phyloP scores from a whole-genome alignment of 2,113 vertebrate genomes.

The human region DNA sequence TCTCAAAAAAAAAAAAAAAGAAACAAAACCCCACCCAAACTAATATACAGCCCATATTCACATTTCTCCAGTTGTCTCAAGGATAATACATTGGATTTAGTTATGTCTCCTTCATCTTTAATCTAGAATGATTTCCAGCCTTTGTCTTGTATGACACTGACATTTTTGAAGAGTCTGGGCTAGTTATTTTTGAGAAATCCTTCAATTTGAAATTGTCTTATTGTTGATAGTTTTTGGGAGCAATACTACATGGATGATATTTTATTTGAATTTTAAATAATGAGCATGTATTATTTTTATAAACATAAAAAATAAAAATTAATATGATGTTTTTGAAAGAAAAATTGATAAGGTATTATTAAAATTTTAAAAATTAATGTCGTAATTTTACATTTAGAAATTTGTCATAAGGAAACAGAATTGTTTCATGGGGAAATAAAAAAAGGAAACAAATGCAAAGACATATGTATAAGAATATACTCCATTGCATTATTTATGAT shows the following conservation, averaged over 20 bases:
- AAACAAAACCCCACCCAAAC: no score
- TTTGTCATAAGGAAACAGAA: constrained; percentile 11
- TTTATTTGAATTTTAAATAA: constrained; percentile 50
- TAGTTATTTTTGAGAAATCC: constrained; percentile 45
- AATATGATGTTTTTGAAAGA: not conserved
- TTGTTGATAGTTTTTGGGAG: constrained; percentile 36
- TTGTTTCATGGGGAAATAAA: no score
- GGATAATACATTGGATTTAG: constrained; percentile 1
- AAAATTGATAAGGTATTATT: constrained; percentile 30
- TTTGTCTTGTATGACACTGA: not conserved
- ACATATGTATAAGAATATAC: not conserved
- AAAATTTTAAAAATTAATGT: constrained; percentile 43
- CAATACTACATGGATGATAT: not conserved
- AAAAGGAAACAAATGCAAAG: not conserved
- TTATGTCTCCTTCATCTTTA: constrained; percentile 26
- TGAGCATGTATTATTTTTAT: constrained; percentile 24
- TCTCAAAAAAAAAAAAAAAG: no score
- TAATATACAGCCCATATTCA: not conserved
- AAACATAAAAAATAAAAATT: constrained; percentile 36
- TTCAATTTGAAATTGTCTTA: constrained; percentile 43
- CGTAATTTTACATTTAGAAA: constrained; percentile 22
- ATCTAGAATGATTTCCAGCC: not conserved
- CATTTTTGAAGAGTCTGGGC: constrained; percentile 11
- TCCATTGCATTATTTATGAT: not conserved
- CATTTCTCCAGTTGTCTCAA: not conserved